phyloP scores from a whole-genome alignment of 2,888 invertebrate species.

The Amphipyra tragopoginis region DNA sequence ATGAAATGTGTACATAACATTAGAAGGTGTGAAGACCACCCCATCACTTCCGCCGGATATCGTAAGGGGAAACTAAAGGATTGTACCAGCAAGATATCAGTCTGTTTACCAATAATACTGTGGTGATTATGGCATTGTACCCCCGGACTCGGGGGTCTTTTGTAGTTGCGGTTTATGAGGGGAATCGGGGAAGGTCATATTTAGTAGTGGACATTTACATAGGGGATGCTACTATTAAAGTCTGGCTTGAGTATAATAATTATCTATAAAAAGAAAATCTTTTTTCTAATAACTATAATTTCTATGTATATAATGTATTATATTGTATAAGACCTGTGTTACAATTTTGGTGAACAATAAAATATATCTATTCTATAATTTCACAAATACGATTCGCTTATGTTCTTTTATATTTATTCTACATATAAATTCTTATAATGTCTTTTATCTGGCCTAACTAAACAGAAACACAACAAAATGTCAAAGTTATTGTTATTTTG shows the following conservation, averaged over 20 bases:
- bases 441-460: conserved; percentile 16
- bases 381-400: too few species aligned
- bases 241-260: too few species aligned
- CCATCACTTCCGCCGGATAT: conserved; percentile 36
- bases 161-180: conserved; percentile 15
- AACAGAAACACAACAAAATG: conserved; percentile 32
- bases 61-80: conserved; percentile 19
- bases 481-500: conserved; percentile 37
- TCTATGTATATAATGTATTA: too few species aligned
- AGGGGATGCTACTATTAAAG: too few species aligned
- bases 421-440: too few species aligned
- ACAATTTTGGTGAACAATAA: too few species aligned
- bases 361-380: too few species aligned
- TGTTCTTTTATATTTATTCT: too few species aligned
- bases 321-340: too few species aligned
- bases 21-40: conserved; percentile 40
- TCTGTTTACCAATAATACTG: conserved; percentile 2
- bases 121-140: conserved; percentile 32
- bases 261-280: too few species aligned
- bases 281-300: too few species aligned
- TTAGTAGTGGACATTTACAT: background rate
- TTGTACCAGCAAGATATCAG: conserved; percentile 38
- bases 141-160: conserved; percentile 13
- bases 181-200: background rate
- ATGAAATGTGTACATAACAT: conserved; percentile 30